Evolutionary conservation across 2,888 invertebrate species (phyloP), one percentile per base, ranked within the genome.

Genomic region (Ashinkailepas kermadecensis): DNA sequence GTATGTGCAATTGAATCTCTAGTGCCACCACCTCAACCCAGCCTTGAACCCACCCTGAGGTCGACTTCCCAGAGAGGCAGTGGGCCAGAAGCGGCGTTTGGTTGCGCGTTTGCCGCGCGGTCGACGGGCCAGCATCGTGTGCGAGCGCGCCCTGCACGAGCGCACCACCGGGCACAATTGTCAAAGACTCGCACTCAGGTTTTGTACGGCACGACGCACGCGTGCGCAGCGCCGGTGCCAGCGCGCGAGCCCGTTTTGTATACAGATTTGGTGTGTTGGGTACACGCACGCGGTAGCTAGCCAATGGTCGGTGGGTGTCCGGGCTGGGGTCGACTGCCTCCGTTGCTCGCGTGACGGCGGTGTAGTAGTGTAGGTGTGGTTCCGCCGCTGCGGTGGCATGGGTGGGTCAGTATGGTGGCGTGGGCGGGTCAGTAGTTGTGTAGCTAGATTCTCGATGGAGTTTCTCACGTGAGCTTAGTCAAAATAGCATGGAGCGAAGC

Each of bases 401-500:
- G 59, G 59, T 11, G 11, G 15, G 59, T 15, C 56, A 11, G 59
- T 15, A 59, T 15, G 59, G 59, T 11, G 59, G 11, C 12, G 1
- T 59, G 15, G 59, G 59, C 12, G 11, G 15, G 59, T 15, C 56
- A 12, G 74, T 74, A 74, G 74, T 21, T 74, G 3, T 21, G 74
- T 74, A 74, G 74, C 56, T 74, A 74, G 54, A 18, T 74, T 21
- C 18, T 74, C 21, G 10, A 21, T 15, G 74, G 74, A 18, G 74
- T 74, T 74, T 74, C 74, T 74, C 74, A 74, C 74, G 54, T 74
- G 74, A 74, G 74, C 74, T 74, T 74, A 74, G 74, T 74, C 56
- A 54, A 54, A 74, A 56, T 54, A 74, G 74, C 39, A 13, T 23
- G 74, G 21, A 23, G 13, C 25, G 25, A 23, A 10, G n/a, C 25